Base-by-base conservation (phyloP, 53 echinoderm and acorn worm species). In the Mesocentrotus franciscanus region DNA sequence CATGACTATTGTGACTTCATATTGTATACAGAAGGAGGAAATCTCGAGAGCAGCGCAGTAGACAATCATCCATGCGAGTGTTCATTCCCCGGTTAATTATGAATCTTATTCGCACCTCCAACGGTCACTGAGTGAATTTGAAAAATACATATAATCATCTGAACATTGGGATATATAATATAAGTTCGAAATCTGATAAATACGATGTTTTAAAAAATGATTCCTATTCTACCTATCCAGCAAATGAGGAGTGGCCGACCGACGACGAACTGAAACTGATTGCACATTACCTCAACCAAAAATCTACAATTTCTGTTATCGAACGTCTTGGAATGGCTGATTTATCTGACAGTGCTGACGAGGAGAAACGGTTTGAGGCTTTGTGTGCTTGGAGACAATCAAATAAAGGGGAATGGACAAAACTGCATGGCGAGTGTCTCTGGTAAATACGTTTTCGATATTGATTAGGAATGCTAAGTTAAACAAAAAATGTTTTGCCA, bases 21-120 rank as follows among this genome's bases (percentile, higher is more conserved):
- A n/a, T n/a, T n/a, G n/a, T n/a, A n/a, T n/a, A n/a, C n/a, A n/a
- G n/a, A n/a, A n/a, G n/a, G n/a, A n/a, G n/a, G n/a, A n/a, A n/a
- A n/a, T n/a, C n/a, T n/a, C n/a, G n/a, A n/a, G n/a, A n/a, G n/a
- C 3, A 3, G 3, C 3, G 39, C 3, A 39, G 3, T 39, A 1
- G 3, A 3, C 3, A 3, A 3, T 3, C 3, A 1, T 1, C 3
- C 3, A 1, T 3, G 3, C 1, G n/a, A n/a, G n/a, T n/a, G n/a
- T n/a, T n/a, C n/a, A n/a, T n/a, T n/a, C n/a, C n/a, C n/a, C n/a
- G n/a, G n/a, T n/a, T n/a, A n/a, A n/a, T n/a, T n/a, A n/a, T n/a
- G n/a, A n/a, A n/a, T n/a, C n/a, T n/a, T n/a, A n/a, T n/a, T n/a
- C n/a, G n/a, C n/a, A n/a, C n/a, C n/a, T n/a, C n/a, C n/a, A n/a